Base-by-base conservation (phyloP, 2,113 vertebrate species). In the Gopherus flavomarginatus region DNA sequence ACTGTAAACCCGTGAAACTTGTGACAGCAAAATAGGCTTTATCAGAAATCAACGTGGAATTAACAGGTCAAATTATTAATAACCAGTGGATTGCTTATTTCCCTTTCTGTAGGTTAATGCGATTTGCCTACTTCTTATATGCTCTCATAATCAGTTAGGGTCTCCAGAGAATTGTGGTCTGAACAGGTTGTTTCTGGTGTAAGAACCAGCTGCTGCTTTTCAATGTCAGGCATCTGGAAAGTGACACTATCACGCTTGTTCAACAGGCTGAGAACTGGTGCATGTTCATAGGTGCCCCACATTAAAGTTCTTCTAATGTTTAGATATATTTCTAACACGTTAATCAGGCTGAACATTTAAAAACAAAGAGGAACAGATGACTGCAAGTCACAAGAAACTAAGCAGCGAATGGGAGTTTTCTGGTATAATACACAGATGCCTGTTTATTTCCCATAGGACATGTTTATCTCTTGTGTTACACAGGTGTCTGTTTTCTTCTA, bases 11-110 rank as follows among this genome's bases (percentile, higher is more conserved):
- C 6, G 3, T 75, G n/a, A 75, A 75, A 75, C n/a, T 75, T 24
- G 38, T 42, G 42, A 21, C n/a, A 27, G 38, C 11, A 78, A 44
- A 47, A 26, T 78, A 47, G 42, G 24, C 13, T 44, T 26, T 27
- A 78, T 27, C 75, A 78, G n/a, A 87, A 91, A 93, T 56, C 87
- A 38, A 38, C 35, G 57, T 95, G 59, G 24, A 81, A 2, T 54
- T 94, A 93, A 85, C 50, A 90, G 77, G 47, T 90, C 29, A 83
- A 94, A 65, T n/a, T 24, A 9, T 57, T 92, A 82, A 84, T 38
- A 13, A 82, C 3, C 54, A 82, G 29, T 56, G 13, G 78, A 89
- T 27, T 83, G 11, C 42, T 78, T 72, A 72, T 72, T 72, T 72
- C 65, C n/a, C 35, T 69, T 72, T 72, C 65, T 72, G n/a, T 38